These are phyloP conservation scores for Halictus ligatus DNA, from an alignment of 2,888 invertebrate genomes.

Conservation along the genomic window DNA sequence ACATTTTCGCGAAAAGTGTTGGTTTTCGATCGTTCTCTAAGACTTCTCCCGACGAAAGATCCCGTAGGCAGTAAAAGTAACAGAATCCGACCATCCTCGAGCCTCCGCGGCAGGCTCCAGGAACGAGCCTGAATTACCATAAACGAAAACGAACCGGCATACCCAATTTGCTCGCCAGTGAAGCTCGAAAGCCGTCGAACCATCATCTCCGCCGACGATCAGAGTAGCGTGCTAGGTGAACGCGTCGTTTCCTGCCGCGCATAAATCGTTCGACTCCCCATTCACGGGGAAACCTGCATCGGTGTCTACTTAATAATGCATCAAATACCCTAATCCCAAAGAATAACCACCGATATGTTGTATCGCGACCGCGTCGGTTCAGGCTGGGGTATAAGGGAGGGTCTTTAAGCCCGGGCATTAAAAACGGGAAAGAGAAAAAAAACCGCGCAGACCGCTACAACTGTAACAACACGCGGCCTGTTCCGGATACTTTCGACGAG, in stretches of 20 bases:
- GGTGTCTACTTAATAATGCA: slow-evolving; percentile 81
- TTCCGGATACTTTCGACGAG: slow-evolving; percentile 53
- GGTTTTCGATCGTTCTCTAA: background rate
- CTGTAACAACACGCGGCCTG: slow-evolving; percentile 67
- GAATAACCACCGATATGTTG: slow-evolving; percentile 77
- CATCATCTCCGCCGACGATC: slow-evolving; percentile 43
- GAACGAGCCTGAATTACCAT: background rate
- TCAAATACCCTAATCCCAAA: slow-evolving; percentile 78
- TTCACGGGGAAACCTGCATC: slow-evolving; percentile 73
- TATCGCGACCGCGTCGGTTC: slow-evolving; percentile 46
- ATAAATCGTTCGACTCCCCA: slow-evolving; percentile 52
- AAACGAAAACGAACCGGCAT: background rate
- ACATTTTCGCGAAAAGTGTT: background rate
- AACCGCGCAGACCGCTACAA: slow-evolving; percentile 79
- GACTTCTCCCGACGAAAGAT: background rate
- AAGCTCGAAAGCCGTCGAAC: background rate
- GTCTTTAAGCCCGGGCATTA: slow-evolving; percentile 61
- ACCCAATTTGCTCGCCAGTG: background rate
- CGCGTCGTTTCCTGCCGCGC: slow-evolving; percentile 39
- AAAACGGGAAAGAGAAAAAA: slow-evolving; percentile 39
- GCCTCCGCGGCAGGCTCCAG: background rate
- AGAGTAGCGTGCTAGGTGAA: background rate
- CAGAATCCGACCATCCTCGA: background rate
- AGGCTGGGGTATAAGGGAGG: slow-evolving; percentile 43
- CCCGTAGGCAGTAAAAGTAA: background rate